phyloP scores from a whole-genome alignment of 2,888 invertebrate species.

The Danaus chrysippus region DNA sequence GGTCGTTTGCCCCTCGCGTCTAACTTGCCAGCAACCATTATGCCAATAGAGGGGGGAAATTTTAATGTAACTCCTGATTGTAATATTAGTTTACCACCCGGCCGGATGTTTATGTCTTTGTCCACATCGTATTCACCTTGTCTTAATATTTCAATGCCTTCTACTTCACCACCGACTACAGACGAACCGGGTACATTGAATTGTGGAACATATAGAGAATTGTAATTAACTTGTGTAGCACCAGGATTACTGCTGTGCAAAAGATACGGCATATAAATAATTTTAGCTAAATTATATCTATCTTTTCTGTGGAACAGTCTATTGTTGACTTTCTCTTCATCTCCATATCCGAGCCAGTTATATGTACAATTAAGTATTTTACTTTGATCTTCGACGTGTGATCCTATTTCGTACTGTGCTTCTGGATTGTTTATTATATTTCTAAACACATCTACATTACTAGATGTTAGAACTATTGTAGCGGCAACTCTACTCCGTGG shows the following conservation, averaged over 20 bases:
- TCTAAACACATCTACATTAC: conserved; percentile 91
- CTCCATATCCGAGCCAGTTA: conserved; percentile 93
- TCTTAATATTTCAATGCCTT: conserved; percentile 90
- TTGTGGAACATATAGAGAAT: conserved; percentile 87
- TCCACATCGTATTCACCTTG: conserved; percentile 94
- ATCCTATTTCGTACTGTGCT: conserved; percentile 96
- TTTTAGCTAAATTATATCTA: conserved; percentile 95
- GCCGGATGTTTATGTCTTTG: conserved; percentile 95
- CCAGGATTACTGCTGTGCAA: conserved; percentile 93
- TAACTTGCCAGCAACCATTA: conserved; percentile 96
- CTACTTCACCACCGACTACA: conserved; percentile 93
- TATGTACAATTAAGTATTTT: conserved; percentile 94
- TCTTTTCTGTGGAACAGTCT: conserved; percentile 92
- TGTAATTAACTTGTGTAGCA: conserved; percentile 88
- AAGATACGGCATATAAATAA: conserved; percentile 94
- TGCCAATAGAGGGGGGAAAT: conserved; percentile 95
- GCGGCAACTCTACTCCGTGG: conserved; percentile 96
- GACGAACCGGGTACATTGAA: conserved; percentile 85
- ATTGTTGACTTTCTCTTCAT: conserved; percentile 86
- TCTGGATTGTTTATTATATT: conserved; percentile 95
- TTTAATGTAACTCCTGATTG: conserved; percentile 92
- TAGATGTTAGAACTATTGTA: conserved; percentile 93
- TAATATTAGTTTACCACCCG: conserved; percentile 93
- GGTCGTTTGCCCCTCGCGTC: conserved; percentile 89
- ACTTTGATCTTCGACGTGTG: conserved; percentile 96